These are phyloP conservation scores for Dasyornis broadbenti DNA, from an alignment of 2,113 vertebrate species.

Conservation along the genomic window DNA sequence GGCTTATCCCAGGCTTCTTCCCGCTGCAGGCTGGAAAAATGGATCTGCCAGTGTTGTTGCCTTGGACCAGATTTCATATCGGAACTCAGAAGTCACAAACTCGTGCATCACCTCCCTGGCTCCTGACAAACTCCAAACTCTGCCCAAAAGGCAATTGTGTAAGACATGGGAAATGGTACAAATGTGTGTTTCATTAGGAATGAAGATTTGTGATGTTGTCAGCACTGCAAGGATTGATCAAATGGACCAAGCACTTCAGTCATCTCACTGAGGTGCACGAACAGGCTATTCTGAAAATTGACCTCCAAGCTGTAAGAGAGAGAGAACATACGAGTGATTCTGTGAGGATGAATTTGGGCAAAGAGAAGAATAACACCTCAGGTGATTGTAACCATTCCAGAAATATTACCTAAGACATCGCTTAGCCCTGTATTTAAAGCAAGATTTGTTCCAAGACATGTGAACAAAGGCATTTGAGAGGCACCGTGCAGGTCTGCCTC, in stretches of 20 bases:
- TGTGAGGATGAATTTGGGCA: not conserved
- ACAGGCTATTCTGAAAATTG: not conserved
- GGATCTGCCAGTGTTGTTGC: not conserved
- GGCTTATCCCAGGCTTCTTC: not conserved
- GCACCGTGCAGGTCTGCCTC: not conserved
- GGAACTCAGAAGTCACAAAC: not conserved
- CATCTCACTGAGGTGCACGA: not conserved
- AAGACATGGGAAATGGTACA: not conserved
- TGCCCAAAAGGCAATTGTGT: not conserved
- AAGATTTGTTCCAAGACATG: not conserved
- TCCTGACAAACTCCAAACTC: not conserved
- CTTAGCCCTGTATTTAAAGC: not conserved
- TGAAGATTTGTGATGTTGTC: not conserved
- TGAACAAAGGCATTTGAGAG: not conserved
- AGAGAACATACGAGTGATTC: not conserved
- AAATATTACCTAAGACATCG: not conserved
- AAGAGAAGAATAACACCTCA: not conserved
- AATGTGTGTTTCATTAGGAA: not conserved
- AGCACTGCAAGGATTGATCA: not conserved
- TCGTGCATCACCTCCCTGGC: not conserved
- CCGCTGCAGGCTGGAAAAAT: not conserved
- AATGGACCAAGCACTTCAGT: not conserved
- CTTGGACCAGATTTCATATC: not conserved
- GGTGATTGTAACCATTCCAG: not conserved
- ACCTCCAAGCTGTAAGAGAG: not conserved